Evolutionary conservation across 2,888 invertebrate species (phyloP), one percentile per base, ranked within the genome.

Genomic region (Digitonthophagus gazella): DNA sequence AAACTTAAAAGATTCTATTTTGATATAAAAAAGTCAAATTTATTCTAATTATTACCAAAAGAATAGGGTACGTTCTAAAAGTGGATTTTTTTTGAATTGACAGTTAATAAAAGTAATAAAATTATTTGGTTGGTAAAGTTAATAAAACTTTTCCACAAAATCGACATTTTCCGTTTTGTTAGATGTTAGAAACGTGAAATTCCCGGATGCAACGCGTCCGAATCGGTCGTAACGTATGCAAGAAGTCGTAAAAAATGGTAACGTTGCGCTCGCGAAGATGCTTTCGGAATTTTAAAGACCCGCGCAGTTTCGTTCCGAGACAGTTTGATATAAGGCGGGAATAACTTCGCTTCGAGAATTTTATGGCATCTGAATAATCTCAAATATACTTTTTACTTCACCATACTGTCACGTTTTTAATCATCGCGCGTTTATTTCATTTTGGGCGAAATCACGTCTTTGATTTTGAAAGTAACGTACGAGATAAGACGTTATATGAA

Each of bases 101-200:
- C n/a, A n/a, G n/a, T n/a, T n/a, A n/a, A n/a, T 44, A 44, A 44
- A 44, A 44, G 28, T 11, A 44, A 44, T 44, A 44, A 44, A 44
- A 44, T 11, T 5, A n/a, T n/a, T n/a, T n/a, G n/a, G n/a, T 11
- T 8, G 28, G 28, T 44, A 44, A 44, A 44, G 28, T 44, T 44
- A 44, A 44, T 44, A 79, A 74, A 72, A 57, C 61, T 55, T 15
- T 22, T 8, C 6, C 15, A 20, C 58, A n/a, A 58, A 58, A 58
- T 15, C 58, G 18, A 14, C 58, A 15, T 58, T 58, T 16, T 58
- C 58, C 6, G 15, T n/a, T n/a, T n/a, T n/a, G n/a, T n/a, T n/a
- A n/a, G n/a, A n/a, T n/a, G n/a, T n/a, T n/a, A n/a, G 58, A 58
- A 58, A 8, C 15, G 6, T 58, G 58, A 14, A n/a, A n/a, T n/a